Evolutionary conservation across 2,113 vertebrate genomes (phyloP).

Genomic region (Zosterops lateralis): DNA sequence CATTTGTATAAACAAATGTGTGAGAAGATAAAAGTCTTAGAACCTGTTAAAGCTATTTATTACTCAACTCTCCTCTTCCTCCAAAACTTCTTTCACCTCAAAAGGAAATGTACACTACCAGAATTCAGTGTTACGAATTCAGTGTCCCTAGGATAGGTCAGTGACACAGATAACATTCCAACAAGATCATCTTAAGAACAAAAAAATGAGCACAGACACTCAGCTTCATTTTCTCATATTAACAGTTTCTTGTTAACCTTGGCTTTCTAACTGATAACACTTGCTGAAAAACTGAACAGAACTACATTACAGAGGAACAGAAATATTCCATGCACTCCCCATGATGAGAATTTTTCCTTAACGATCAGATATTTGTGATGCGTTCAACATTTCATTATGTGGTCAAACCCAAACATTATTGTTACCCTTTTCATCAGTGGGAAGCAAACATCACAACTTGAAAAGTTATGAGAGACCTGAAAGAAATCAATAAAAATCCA

Average conservation of each 20-base stretch:
- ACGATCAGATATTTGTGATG: neutral
- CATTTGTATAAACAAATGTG: neutral
- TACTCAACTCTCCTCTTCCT: neutral
- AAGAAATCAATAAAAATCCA: neutral
- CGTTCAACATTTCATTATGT: neutral
- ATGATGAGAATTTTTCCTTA: neutral
- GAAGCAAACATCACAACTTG: neutral
- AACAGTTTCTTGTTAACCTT: neutral
- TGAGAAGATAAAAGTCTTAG: neutral
- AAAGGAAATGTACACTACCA: neutral
- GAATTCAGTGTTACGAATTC: neutral
- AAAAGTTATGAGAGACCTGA: neutral
- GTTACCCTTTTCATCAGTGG: neutral
- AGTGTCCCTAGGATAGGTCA: neutral
- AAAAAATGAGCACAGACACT: neutral
- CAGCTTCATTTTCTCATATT: neutral
- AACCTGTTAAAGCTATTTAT: neutral
- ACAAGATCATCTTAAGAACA: neutral
- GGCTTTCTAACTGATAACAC: neutral
- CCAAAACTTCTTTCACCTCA: neutral
- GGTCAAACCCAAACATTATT: neutral
- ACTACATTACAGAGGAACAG: neutral
- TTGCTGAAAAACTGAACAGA: neutral
- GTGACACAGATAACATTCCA: neutral
- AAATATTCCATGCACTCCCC: neutral